Base-by-base conservation (phyloP, 2,797 vertebrate species). In the Bovichtus diacanthus region DNA sequence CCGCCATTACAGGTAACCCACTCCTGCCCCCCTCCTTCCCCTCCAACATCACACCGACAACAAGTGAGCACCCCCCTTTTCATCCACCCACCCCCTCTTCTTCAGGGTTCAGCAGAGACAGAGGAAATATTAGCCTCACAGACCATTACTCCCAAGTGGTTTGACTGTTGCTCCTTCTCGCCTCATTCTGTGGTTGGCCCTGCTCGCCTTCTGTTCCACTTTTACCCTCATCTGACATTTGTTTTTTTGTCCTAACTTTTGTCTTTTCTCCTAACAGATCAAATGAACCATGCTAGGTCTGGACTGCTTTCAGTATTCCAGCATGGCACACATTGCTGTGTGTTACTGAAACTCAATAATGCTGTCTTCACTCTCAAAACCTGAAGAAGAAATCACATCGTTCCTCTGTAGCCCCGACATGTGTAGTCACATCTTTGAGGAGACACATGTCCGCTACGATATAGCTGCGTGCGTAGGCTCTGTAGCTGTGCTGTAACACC, bases 1-100 rank as follows among this genome's bases (percentile, higher is more conserved):
- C 86, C 66, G 79, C 92, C 90, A 94, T 95, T 94, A 95, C 93
- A 94, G 93, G 88, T 91, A 93, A 95, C 93, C 94, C 87, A 46
- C 84, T 83, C 87, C 87, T 92, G 86, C 90, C 88, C 82, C 51
- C 55, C 73, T 31, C 72, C 58, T 49, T 80, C 76, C n/a, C 21
- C 54, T 68, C 19, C 39, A 62, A 69, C 80, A 78, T 81, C 76
- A 78, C 87, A 88, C 84, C 75, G 58, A 92, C 92, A 93, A 93
- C 92, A 94, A 95, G 93, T 90, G 89, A 91, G 80, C 87, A 16
- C 66, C 75, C 78, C 74, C 47, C 54, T 31, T 34, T 34, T 34
- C 31, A 34, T 34, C 31, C 31, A 34, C 31, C 7, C 31, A 34
- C 31, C 43, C 23, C 74, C 77, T 84, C 84, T 86, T 86, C 87